Conservation (phyloP, 1,140 invertebrate species). For the Zaprionus lachaisei region DNA sequence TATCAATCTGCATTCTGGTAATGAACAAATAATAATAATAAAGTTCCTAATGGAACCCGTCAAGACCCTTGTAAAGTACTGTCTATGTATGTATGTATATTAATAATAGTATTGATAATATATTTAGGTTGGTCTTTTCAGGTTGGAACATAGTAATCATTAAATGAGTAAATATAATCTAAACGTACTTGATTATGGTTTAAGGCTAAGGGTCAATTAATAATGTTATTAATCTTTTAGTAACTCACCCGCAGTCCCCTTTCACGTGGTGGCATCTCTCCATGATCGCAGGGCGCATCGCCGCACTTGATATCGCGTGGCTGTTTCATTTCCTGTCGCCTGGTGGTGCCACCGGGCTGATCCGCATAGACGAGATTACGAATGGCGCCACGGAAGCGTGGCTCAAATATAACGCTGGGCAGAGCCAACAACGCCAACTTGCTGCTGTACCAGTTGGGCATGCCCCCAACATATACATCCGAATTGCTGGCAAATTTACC, state of each 20-base stretch:
- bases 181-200: neutral
- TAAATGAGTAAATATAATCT: too few relatives aligned
- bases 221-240: neutral
- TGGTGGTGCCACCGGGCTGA: slow-evolving; percentile 88
- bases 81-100: too few relatives aligned
- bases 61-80: too few relatives aligned
- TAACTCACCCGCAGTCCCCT: slow-evolving; percentile 76
- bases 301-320: slow-evolving; percentile 88
- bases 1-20: too few relatives aligned
- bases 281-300: slow-evolving; percentile 79
- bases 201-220: neutral
- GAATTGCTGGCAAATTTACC: slow-evolving; percentile 93
- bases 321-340: slow-evolving; percentile 91
- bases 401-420: slow-evolving; percentile 96
- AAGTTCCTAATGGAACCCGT: too few relatives aligned
- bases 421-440: slow-evolving; percentile 92
- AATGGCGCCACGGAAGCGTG: slow-evolving; percentile 93
- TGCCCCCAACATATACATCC: slow-evolving; percentile 95
- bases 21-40: too few relatives aligned
- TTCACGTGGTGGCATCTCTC: slow-evolving; percentile 74
- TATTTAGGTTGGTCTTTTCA: too few relatives aligned
- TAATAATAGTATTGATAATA: too few relatives aligned
- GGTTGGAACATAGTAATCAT: too few relatives aligned
- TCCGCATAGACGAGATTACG: slow-evolving; percentile 94
- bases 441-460: slow-evolving; percentile 94